phyloP scores from a whole-genome alignment of 2,113 vertebrate genomes.

The Cranoglanis bouderius region DNA sequence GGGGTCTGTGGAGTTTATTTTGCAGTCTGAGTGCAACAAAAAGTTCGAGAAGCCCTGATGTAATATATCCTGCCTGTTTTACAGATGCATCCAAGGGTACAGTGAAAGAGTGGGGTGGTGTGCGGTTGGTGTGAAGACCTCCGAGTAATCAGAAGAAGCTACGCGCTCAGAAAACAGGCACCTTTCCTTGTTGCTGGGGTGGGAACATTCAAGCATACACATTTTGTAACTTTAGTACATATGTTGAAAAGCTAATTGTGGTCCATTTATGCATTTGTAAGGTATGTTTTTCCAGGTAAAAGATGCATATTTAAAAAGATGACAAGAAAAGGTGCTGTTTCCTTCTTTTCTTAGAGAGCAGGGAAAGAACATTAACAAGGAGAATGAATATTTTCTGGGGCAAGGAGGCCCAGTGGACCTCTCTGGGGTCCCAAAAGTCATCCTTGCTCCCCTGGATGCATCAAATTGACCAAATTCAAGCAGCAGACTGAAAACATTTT shows the following conservation, averaged over 20 bases:
- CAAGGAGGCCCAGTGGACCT: background rate
- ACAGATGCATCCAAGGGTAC: background rate
- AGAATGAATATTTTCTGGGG: background rate
- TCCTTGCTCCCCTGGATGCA: background rate
- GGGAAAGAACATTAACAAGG: background rate
- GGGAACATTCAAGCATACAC: background rate
- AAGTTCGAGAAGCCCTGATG: background rate
- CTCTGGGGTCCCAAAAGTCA: background rate
- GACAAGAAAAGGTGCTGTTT: background rate
- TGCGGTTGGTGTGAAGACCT: background rate
- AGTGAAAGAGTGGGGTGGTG: background rate
- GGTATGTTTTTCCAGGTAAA: background rate
- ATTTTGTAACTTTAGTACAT: background rate
- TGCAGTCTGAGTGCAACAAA: background rate
- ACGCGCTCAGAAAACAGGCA: background rate
- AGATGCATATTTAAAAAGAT: background rate
- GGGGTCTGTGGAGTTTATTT: background rate
- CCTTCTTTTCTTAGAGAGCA: background rate
- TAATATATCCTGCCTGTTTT: background rate
- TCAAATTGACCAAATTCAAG: conserved; percentile 2
- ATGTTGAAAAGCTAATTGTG: background rate
- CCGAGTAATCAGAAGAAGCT: background rate
- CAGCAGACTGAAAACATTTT: background rate
- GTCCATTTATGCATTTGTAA: background rate
- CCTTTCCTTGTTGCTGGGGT: background rate